Evolutionary conservation across 2,113 vertebrate genomes (phyloP).

Genomic region (Glaucidium brasilianum): DNA sequence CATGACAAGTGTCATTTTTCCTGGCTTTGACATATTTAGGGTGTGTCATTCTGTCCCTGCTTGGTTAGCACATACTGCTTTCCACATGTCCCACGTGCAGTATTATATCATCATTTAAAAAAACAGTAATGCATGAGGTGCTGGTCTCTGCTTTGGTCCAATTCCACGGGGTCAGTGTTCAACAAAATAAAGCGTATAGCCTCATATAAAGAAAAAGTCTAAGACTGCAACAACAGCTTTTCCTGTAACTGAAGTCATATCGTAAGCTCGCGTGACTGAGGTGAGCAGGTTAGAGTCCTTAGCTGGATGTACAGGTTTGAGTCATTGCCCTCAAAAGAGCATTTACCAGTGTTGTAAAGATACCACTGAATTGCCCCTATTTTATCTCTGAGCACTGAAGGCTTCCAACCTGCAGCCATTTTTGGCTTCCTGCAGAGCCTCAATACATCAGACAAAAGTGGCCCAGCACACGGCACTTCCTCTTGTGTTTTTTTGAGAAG

Average conservation of each 20-base stretch:
- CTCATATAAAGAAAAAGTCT: not conserved
- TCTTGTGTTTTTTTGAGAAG: not conserved
- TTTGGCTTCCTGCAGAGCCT: conserved; percentile 29
- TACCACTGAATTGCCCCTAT: not conserved
- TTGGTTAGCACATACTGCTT: not conserved
- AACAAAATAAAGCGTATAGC: not conserved
- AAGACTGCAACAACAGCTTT: not conserved
- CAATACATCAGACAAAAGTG: not conserved
- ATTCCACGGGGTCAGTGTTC: fast-evolving
- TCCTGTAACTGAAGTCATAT: not conserved
- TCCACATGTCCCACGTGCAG: not conserved
- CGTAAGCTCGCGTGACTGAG: not conserved
- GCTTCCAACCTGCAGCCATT: conserved; percentile 1
- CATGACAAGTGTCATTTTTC: not conserved
- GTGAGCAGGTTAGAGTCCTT: not conserved
- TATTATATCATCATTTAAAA: not conserved
- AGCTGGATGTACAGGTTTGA: conserved; percentile 4
- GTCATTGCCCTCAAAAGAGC: conserved; percentile 11
- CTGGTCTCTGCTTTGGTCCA: not conserved
- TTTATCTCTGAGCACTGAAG: not conserved
- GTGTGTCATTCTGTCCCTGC: not conserved
- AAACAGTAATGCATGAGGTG: fast-evolving
- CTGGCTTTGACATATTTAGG: not conserved
- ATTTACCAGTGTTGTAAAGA: not conserved
- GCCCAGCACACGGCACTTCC: not conserved